Base-by-base conservation (phyloP, 2,888 invertebrate species). In the Pyrocoelia pectoralis region DNA sequence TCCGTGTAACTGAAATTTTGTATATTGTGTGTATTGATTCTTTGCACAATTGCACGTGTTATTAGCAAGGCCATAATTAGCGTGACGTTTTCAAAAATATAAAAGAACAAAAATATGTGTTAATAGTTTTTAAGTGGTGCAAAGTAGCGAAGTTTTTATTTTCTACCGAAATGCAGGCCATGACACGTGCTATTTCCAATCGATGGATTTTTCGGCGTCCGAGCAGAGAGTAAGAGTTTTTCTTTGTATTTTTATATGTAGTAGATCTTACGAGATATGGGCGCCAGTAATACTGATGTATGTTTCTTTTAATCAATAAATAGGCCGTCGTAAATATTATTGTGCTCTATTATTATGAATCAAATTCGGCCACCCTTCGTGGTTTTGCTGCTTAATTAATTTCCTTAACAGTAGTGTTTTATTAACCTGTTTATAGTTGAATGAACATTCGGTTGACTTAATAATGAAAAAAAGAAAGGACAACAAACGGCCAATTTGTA, bases 161-260 rank as follows among this genome's bases (percentile, higher is more conserved):
- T 43, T 48, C 12, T 38, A 29, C 40, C 28, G 28, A 43, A 55
- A 61, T 55, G 55, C 28, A 56, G 38, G 38, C 46, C 14, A 62
- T 66, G 66, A 59, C 63, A 55, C 59, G 66, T 59, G 66, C 62
- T 56, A 57, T 68, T 55, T 61, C 66, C 33, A 55, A 54, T 28
- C 57, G 58, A 53, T 69, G 69, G 66, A 60, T 65, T 13, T 66
- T 70, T 58, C 61, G 64, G 59, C 67, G 66, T 60, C 28, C 61
- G 55, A 64, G 58, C 50, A 65, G 64, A 55, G 65, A 68, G 69
- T 69, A 62, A 69, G 68, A 38, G 14, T 15, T 52, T 55, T 55
- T 29, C 14, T 38, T 56, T 56, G 15, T 15, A 17, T 46, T 46
- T 24, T 3, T 24, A 17, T 17, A 46, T 46, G 2, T 17, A 46